phyloP scores from a whole-genome alignment of 2,888 invertebrate genomes.

The Mactromeris polynyma region DNA sequence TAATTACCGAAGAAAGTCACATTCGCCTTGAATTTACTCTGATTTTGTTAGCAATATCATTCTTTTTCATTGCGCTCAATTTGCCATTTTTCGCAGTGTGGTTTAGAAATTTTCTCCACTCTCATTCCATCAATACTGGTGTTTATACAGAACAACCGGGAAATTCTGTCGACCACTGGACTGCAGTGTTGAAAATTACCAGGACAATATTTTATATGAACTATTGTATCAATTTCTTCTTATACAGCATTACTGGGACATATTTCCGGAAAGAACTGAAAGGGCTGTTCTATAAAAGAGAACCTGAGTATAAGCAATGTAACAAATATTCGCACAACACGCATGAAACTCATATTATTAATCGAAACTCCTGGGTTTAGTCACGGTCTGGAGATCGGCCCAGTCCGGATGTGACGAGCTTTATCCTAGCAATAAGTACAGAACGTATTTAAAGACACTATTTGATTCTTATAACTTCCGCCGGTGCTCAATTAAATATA shows the following conservation, averaged over 20 bases:
- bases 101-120: slow-evolving; percentile 68
- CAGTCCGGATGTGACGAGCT: too few species aligned
- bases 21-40: slow-evolving; percentile 83
- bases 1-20: slow-evolving; percentile 79
- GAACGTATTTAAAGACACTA: too few species aligned
- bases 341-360: slow-evolving; percentile 27
- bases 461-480: too few species aligned
- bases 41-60: slow-evolving; percentile 83
- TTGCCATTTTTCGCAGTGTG: slow-evolving; percentile 82
- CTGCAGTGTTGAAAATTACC: slow-evolving; percentile 73
- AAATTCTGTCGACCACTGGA: slow-evolving; percentile 59
- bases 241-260: slow-evolving; percentile 83
- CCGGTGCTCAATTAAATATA: too few species aligned
- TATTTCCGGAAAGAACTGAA: slow-evolving; percentile 81
- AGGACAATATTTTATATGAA: slow-evolving; percentile 82
- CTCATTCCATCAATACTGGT: not conserved
- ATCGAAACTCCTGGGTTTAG: slow-evolving; percentile 51
- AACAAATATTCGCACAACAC: slow-evolving; percentile 30
- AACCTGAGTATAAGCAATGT: not conserved
- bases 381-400: too few species aligned
- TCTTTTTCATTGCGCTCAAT: slow-evolving; percentile 83
- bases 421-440: too few species aligned
- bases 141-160: not conserved
- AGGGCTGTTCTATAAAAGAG: slow-evolving; percentile 39
- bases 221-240: slow-evolving; percentile 84